Evolutionary conservation across 2,113 vertebrate species (phyloP).

Genomic region (Mustelus asterias): DNA sequence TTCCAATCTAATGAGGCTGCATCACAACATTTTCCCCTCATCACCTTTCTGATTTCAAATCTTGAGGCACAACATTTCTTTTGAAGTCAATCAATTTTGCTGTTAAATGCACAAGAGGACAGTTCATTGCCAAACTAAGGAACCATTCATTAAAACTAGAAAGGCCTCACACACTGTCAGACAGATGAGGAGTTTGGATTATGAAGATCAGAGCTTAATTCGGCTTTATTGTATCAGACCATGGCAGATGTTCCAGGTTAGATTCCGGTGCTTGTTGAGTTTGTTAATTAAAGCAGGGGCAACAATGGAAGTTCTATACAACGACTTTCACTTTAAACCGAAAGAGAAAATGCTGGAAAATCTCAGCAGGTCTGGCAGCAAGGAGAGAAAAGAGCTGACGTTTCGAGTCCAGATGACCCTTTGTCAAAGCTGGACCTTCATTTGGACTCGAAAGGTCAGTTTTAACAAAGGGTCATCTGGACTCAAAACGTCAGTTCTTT

Average conservation of each 20-base stretch:
- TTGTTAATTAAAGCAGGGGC: not conserved
- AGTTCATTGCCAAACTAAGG: not conserved
- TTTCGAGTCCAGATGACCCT: too few species aligned
- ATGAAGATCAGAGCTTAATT: not conserved
- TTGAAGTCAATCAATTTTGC: not conserved
- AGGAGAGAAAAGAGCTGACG: too few species aligned
- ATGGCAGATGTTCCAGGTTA: not conserved
- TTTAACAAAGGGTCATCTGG: too few species aligned
- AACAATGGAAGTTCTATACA: not conserved
- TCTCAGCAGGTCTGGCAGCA: too few species aligned
- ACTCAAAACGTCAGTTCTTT: too few species aligned
- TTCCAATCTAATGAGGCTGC: not conserved
- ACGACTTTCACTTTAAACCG: not conserved
- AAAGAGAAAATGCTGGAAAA: too few species aligned
- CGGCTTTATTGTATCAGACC: not conserved
- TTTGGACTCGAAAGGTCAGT: too few species aligned
- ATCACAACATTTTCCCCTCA: not conserved
- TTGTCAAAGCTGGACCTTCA: too few species aligned
- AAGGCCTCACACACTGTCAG: not conserved
- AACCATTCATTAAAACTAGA: not conserved
- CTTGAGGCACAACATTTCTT: not conserved
- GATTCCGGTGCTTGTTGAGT: not conserved
- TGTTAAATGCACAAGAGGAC: not conserved
- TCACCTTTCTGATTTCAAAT: not conserved
- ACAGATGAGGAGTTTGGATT: not conserved